Base-by-base conservation (phyloP, 2,888 invertebrate genomes). In the Sarcophaga rosellei region DNA sequence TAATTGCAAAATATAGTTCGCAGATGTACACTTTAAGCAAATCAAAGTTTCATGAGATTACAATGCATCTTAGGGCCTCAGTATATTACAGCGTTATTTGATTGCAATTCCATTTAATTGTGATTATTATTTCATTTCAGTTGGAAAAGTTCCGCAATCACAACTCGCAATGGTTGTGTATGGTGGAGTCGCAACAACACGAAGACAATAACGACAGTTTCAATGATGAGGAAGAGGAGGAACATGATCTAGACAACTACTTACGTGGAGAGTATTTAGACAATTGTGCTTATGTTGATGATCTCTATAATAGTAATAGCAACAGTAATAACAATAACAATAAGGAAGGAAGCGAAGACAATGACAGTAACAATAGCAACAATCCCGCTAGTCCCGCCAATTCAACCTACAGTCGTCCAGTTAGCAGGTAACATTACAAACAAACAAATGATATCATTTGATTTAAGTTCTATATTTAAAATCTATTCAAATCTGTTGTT, bases 81-180 rank as follows among this genome's bases (percentile, higher is more conserved):
- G 2, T 35, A 10, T 35, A 0, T 35, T 35, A 35, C 10, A 35
- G 2, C 35, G 35, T 35, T 35, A 35, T 35, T 1, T 8, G 8
- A 35, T 35, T 1, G 8, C 8, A 35, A 35, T 35, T 35, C 8
- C 8, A 35, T 66, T 15, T n/a, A 44, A 35, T 25, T 69, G 20
- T 66, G 0, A 12, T 5, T 15, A 62, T 53, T 17, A 15, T 2
- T 23, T n/a, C 23, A 62, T 84, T 87, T 11, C 85, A 95, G 94
- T 94, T 96, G 91, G 99, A 99, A 94, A 97, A 99, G 89, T 99
- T 99, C 94, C 95, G 98, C n/a, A 98, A 98, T 94, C 99, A 99
- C 94, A 99, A 99, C 93, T 97, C 98, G 0, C 99, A 99, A 92
- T 99, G 99, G 99, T 94, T 99, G 88, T 98, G 98, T 90, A 99